These are phyloP conservation scores for Oenanthe oenanthe DNA, from an alignment of 2,113 vertebrate genomes.

Conservation along the genomic window DNA sequence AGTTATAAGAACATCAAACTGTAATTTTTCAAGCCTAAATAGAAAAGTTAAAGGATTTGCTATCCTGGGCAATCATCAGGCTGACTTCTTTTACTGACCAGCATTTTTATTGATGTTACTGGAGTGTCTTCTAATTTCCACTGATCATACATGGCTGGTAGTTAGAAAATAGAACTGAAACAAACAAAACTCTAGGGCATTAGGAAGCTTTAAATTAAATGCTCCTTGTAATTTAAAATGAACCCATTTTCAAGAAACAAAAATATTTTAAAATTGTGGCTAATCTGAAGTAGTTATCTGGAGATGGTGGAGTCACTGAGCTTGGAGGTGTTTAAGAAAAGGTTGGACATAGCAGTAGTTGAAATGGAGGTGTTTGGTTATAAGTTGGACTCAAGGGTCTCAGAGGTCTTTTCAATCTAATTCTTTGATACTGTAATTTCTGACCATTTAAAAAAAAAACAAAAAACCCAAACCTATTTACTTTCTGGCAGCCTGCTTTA, in stretches of 20 bases:
- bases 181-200: neutral
- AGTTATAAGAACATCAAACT: neutral
- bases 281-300: neutral
- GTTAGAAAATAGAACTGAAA: neutral
- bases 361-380: neutral
- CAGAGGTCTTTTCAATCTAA: neutral
- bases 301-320: neutral
- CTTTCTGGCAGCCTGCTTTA: neutral
- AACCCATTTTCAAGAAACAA: neutral
- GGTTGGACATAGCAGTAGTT: neutral
- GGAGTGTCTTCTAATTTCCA: neutral
- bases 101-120: neutral
- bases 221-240: neutral
- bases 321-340: neutral
- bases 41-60: neutral
- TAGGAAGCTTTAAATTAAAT: neutral
- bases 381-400: neutral
- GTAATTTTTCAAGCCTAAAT: neutral
- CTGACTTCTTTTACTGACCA: neutral
- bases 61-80: neutral
- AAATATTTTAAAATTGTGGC: neutral
- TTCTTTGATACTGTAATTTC: neutral
- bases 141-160: neutral
- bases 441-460: neutral
- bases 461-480: neutral